These are phyloP conservation scores for Tenodera sinensis DNA, from an alignment of 2,888 invertebrate species.

Conservation along the genomic window DNA sequence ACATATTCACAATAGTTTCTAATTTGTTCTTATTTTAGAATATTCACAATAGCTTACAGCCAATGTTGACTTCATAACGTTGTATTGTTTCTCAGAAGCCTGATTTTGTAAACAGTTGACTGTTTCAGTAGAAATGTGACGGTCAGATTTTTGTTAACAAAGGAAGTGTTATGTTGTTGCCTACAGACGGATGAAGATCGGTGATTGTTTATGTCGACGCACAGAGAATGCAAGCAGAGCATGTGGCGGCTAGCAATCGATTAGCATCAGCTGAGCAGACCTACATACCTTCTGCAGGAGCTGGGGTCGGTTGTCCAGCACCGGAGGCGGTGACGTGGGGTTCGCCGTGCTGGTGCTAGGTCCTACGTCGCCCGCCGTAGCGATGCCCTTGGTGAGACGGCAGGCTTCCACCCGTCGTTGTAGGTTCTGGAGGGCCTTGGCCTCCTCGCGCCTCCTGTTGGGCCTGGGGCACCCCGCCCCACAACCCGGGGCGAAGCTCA, in stretches of 20 bases:
- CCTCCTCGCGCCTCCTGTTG: conserved; percentile 63
- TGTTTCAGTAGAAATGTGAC: too few species aligned
- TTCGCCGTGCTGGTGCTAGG: conserved; percentile 34
- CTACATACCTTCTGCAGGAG: conserved; percentile 37
- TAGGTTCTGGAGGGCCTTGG: conserved; percentile 65
- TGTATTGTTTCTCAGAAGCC: too few species aligned
- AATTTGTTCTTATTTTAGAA: too few species aligned
- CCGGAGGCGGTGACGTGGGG: conserved; percentile 44
- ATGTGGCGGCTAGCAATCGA: background rate
- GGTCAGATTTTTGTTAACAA: too few species aligned
- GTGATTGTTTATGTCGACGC: too few species aligned
- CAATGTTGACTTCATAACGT: too few species aligned
- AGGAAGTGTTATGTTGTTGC: too few species aligned
- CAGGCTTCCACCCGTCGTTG: conserved; percentile 60
- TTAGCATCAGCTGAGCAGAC: background rate
- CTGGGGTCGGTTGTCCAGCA: conserved; percentile 63
- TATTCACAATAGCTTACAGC: too few species aligned
- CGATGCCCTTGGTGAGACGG: conserved; percentile 52
- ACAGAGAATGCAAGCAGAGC: background rate
- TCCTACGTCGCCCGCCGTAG: conserved; percentile 45
- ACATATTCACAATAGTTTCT: too few species aligned
- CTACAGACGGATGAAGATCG: too few species aligned
- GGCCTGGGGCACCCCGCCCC: conserved; percentile 54
- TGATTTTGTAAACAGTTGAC: too few species aligned
- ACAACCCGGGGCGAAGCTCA: conserved; percentile 36